Base-by-base conservation (phyloP, 1,140 invertebrate genomes). In the Octopus bimaculoides region DNA sequence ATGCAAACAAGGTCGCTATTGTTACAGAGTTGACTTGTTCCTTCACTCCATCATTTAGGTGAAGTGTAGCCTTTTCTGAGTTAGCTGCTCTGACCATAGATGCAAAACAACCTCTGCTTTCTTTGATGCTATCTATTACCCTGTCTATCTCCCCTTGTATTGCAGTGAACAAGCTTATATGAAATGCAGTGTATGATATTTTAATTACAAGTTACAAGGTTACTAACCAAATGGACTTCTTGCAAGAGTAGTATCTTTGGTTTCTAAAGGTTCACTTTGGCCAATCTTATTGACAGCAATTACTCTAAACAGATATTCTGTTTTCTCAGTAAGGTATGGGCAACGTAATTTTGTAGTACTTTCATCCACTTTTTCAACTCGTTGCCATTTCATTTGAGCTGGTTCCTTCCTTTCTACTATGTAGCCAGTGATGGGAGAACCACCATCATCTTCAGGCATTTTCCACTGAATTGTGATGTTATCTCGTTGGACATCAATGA, bases 401-500 rank as follows among this genome's bases (percentile, higher is more conserved):
- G 53, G 91, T 86, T 97, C 96, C 92, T 96, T 94, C 89, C 97
- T 97, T 89, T 98, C 97, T n/a, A 98, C 94, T 52, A 94, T 91
- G 86, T 98, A 99, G 88, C 96, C 94, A 0, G 95, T 95, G n/a
- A 99, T 93, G 7, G 97, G 97, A 87, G 96, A 95, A 54, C 98
- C 98, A 86, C 98, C 98, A 91, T 99, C 97, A 89, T 99, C 97
- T 86, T 97, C 96, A 54, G 97, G 97, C 87, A 97, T 96, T 82
- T 96, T 93, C 98, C 98, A 99, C 86, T 95, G 94, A 1, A 99
- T 91, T 86, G 97, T 98, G 86, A 98, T 93, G 0, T 95, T 86
- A 4, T 96, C 84, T 17, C 78, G 79, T 12, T 79, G 83, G n/a
- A 87, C 75, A 77, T 86, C 83, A 77, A 97, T 97, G 1, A 83